A percentile compares a stretch with the other conserved stretches of the same genome.
Conservation (phyloP, 2,113 vertebrate species). For the Actenoides hombroni region DNA sequence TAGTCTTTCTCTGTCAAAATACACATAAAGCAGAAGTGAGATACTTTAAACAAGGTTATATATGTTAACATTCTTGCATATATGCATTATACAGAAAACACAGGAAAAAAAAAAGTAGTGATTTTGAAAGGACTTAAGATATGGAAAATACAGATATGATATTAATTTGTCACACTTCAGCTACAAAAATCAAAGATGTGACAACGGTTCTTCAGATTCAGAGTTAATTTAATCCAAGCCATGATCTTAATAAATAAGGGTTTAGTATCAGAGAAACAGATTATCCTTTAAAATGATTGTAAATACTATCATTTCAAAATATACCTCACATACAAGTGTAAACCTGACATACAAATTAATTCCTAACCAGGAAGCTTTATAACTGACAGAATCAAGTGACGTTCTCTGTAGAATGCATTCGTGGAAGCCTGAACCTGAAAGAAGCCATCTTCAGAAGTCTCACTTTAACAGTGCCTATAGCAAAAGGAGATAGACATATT, state of each 20-base stretch:
- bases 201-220: not conserved
- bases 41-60: not conserved
- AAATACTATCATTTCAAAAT: not conserved
- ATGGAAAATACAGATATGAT: not conserved
- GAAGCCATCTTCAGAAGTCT: not conserved
- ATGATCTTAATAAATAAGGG: not conserved
- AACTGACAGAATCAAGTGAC: not conserved
- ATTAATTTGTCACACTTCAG: not conserved
- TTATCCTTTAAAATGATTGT: not conserved
- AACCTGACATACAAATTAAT: not conserved
- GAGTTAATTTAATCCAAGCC: not conserved
- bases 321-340: not conserved
- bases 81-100: not conserved
- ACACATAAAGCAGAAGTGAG: not conserved
- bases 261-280: not conserved
- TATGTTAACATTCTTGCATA: not conserved
- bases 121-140: not conserved
- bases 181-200: not conserved
- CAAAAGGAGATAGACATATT: not conserved
- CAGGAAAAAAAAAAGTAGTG: not conserved
- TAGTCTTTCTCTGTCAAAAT: not conserved
- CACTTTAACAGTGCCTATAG: not conserved
- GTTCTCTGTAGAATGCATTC: not conserved
- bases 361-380: not conserved
- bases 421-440: constrained; percentile 6